Evolutionary conservation across 23 tunicate species (phyloP).

Genomic region (Botrylloides violaceus): DNA sequence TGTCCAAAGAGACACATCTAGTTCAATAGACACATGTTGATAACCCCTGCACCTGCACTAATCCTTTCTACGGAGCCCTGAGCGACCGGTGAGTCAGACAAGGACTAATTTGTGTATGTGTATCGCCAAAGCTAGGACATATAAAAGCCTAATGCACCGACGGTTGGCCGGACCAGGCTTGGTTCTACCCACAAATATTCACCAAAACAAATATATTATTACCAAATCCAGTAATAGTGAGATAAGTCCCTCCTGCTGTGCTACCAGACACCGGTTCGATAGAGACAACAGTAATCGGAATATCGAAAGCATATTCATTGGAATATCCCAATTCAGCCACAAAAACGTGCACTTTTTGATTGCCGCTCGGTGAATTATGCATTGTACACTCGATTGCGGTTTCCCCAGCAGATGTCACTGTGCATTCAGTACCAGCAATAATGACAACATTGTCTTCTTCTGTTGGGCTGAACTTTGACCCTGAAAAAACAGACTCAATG

Average conservation of each 20-base stretch:
- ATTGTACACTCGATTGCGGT: constrained; percentile 28
- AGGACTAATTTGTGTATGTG: too few species aligned
- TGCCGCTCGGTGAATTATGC: constrained; percentile 50
- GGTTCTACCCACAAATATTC: too few species aligned
- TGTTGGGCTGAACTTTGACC: constrained; percentile 4
- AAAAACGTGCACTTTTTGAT: constrained; percentile 17
- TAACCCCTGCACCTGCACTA: too few species aligned
- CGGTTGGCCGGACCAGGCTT: too few species aligned
- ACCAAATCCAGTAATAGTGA: constrained; percentile 16
- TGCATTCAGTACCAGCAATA: constrained; percentile 42
- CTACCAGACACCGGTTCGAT: constrained; percentile 8
- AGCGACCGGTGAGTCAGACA: too few species aligned
- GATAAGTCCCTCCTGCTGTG: constrained; percentile 1
- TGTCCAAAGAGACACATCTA: too few species aligned
- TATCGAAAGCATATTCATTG: neutral
- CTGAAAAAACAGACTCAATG: too few species aligned
- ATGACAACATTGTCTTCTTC: neutral
- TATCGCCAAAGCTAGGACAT: too few species aligned
- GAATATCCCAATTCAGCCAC: constrained; percentile 36
- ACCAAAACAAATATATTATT: too few species aligned
- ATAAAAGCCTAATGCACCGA: too few species aligned
- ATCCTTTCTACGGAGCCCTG: too few species aligned
- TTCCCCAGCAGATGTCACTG: constrained; percentile 14
- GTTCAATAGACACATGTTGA: too few species aligned
- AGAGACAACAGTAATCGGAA: neutral